Evolutionary conservation across 2,797 vertebrate species (phyloP).

Genomic region (Pelodytes ibericus): DNA sequence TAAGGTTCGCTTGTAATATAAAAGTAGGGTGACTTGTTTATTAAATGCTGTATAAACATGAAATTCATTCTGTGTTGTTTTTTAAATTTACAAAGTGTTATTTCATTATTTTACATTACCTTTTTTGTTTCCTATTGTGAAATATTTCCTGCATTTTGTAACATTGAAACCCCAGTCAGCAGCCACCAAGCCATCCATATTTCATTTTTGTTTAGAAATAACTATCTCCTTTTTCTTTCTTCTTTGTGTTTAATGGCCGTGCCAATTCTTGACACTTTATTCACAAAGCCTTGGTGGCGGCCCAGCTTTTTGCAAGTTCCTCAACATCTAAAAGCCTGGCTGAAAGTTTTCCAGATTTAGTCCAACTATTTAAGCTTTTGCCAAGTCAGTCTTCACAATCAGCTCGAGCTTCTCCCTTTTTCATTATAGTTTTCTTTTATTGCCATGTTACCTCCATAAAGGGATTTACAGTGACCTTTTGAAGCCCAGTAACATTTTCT

Average conservation of each 20-base stretch:
- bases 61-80: no score
- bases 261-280: background rate
- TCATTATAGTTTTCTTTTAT: background rate
- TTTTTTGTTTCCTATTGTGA: no score
- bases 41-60: no score
- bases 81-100: no score
- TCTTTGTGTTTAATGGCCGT: background rate
- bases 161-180: no score
- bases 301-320: background rate
- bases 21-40: no score
- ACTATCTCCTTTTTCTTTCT: background rate
- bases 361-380: slow-evolving; percentile 12
- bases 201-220: background rate
- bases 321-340: background rate
- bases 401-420: background rate
- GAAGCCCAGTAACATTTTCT: no score
- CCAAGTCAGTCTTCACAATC: background rate
- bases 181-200: no score
- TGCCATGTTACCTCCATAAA: no score
- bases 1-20: background rate
- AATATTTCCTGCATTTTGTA: no score
- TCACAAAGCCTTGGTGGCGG: background rate
- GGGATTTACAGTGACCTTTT: no score
- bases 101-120: no score
- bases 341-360: slow-evolving; percentile 3